Base-by-base conservation (phyloP, 2,888 invertebrate species). In the Amphipoea oculea region DNA sequence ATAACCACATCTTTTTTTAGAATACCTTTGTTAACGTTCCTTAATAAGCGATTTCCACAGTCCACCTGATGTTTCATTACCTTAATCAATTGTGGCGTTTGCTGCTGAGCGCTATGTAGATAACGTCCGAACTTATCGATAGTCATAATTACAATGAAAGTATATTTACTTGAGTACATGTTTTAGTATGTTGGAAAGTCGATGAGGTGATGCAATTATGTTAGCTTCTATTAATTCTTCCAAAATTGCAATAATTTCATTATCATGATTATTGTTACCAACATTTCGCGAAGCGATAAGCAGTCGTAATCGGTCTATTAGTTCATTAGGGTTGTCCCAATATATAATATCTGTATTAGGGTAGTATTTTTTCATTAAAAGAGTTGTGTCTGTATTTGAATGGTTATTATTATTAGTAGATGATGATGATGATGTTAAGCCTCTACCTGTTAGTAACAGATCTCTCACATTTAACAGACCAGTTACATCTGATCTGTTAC, bases 251-350 rank as follows among this genome's bases (percentile, higher is more conserved):
- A 63, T 63, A 63, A 63, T 63, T 36, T 63, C 63, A 63, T 63
- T 63, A 17, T 63, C 63, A 63, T 63, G 63, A 36, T 17, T 5
- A 5, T 63, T 63, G 63, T 63, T 63, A 63, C 63, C 63, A 17
- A 5, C 63, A 63, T 17, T 63, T 63, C 63, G 63, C 17, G 63
- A 63, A 63, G 63, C 63, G 63, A 63, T 36, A 63, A 63, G 67
- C 45, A 67, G 45, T 67, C 67, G 67, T 67, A 67, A 67, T 45
- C 45, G 67, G 5, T 67, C 67, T 67, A 67, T 67, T 42, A 67
- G 67, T 67, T 67, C 67, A 67, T 67, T 67, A 67, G 45, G 67
- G n/a, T 67, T n/a, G 3, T 67, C 67, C 67, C 67, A 67, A n/a
- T 67, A 67, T 12, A 67, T 45, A 67, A 45, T 36, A 36, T 63